phyloP scores from a whole-genome alignment of 2,797 vertebrate genomes.

The Diplodus puntazzo region DNA sequence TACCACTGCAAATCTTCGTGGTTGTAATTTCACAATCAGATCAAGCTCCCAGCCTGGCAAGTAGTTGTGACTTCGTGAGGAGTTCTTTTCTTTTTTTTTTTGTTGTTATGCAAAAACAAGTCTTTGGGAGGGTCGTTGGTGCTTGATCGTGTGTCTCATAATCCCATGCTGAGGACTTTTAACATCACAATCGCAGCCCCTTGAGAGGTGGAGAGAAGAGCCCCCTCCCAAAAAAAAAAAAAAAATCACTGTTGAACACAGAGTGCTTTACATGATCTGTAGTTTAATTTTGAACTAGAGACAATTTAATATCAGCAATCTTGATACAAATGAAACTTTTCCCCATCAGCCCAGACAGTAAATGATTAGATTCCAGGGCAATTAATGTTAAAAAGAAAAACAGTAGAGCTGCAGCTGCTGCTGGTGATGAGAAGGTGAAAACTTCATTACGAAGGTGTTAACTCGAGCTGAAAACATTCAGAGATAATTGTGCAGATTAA shows the following conservation, averaged over 20 bases:
- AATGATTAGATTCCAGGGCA: constrained; percentile 31
- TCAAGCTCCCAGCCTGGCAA: constrained; percentile 47
- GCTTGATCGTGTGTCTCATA: constrained; percentile 79
- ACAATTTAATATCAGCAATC: neutral
- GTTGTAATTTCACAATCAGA: constrained; percentile 36
- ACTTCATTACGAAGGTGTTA: constrained; percentile 77
- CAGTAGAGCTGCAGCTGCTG: constrained; percentile 15
- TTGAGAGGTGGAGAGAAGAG: constrained; percentile 23
- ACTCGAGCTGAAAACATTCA: constrained; percentile 52
- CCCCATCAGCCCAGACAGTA: constrained; percentile 34
- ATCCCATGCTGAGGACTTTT: constrained; percentile 80
- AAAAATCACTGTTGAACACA: constrained; percentile 3
- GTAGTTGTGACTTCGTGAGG: constrained; percentile 72
- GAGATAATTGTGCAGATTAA: constrained; percentile 72
- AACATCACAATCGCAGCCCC: constrained; percentile 79
- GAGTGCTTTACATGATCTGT: constrained; percentile 7
- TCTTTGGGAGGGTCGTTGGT: constrained; percentile 71
- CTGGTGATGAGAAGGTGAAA: constrained; percentile 60
- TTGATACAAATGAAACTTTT: neutral
- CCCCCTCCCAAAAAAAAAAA: neutral
- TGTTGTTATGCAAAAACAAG: constrained; percentile 81
- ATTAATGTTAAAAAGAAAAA: constrained; percentile 32
- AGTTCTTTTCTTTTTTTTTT: constrained; percentile 70
- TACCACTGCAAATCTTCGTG: constrained; percentile 3
- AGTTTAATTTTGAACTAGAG: constrained; percentile 1